phyloP scores from a whole-genome alignment of 2,113 vertebrate species.

The Sylvilagus bachmani region DNA sequence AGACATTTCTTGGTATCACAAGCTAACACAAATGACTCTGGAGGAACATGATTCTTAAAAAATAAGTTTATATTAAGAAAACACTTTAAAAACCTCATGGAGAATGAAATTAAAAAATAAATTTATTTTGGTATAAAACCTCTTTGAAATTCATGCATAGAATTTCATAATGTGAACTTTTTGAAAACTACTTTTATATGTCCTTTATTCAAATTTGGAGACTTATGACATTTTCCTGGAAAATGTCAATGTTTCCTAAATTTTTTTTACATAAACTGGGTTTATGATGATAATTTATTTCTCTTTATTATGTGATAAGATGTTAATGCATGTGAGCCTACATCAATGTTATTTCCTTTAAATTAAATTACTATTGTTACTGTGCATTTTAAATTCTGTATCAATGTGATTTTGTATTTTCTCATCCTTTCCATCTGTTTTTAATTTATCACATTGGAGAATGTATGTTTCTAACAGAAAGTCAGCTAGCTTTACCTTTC shows the following conservation, averaged over 20 bases:
- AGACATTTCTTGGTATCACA: not conserved
- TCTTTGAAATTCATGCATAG: no score
- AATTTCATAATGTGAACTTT: no score
- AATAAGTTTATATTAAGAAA: not conserved
- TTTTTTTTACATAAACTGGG: not conserved
- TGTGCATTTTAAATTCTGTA: not conserved
- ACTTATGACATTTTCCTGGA: not conserved
- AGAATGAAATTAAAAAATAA: no score
- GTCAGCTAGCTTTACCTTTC: not conserved
- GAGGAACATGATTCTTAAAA: not conserved
- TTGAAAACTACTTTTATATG: no score
- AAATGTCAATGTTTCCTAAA: not conserved
- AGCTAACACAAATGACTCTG: not conserved
- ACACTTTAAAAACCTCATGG: no score
- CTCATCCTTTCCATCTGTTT: not conserved
- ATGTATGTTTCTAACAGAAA: not conserved
- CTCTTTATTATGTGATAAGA: not conserved
- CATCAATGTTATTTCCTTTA: not conserved
- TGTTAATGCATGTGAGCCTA: not conserved
- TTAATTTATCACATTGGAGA: not conserved
- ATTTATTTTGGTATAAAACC: no score
- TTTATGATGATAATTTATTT: not conserved
- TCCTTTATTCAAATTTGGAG: conserved; percentile 5
- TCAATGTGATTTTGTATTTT: not conserved
- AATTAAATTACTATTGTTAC: not conserved